These are phyloP conservation scores for Megastigmus dorsalis DNA, from an alignment of 2,888 invertebrate genomes.

Conservation along the genomic window DNA sequence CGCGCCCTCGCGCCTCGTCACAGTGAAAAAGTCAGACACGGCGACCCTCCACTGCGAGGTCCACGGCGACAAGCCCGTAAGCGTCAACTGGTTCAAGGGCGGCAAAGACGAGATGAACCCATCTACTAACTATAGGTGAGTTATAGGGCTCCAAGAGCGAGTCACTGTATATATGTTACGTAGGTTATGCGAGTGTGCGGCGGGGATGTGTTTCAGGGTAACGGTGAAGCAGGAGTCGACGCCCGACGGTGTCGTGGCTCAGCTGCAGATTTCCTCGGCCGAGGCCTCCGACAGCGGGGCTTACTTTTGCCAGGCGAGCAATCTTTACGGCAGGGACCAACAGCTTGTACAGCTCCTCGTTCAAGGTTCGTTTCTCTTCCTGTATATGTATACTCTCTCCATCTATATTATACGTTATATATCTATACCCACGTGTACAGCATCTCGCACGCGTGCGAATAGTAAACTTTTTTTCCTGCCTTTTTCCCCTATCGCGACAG, in stretches of 20 bases:
- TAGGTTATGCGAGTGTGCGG: no score
- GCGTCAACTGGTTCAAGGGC: conserved; percentile 84
- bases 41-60: conserved; percentile 85
- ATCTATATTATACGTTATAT: no score
- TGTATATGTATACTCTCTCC: no score
- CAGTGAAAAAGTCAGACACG: conserved; percentile 84
- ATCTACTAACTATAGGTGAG: conserved; percentile 82
- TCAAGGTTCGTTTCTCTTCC: conserved; percentile 76
- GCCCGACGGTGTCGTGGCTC: conserved; percentile 82
- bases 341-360: conserved; percentile 83
- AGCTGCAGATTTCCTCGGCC: conserved; percentile 82
- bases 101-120: conserved; percentile 83
- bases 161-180: no score
- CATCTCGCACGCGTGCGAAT: no score
- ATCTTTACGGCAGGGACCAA: conserved; percentile 83
- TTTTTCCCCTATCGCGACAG: no score
- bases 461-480: no score
- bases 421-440: no score
- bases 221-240: conserved; percentile 82
- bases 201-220: conserved; percentile 73
- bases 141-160: no score
- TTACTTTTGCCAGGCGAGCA: conserved; percentile 87
- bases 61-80: conserved; percentile 87
- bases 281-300: conserved; percentile 84
- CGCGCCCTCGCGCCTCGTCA: conserved; percentile 81